Evolutionary conservation across 2,888 invertebrate species (phyloP).

Genomic region (Heliconius ismenius): DNA sequence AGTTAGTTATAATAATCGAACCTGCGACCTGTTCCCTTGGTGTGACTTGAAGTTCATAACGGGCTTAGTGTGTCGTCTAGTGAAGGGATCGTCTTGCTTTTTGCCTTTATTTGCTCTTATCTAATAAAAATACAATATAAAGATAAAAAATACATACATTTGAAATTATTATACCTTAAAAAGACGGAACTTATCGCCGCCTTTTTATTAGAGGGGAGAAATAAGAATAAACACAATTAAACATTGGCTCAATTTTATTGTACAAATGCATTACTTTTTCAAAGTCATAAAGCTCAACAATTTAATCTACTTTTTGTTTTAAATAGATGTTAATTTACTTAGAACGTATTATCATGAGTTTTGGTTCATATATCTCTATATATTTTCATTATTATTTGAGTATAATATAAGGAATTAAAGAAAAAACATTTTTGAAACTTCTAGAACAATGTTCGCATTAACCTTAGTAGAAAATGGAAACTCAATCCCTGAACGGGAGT

Average conservation of each 20-base stretch:
- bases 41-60: constrained; percentile 89
- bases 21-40: constrained; percentile 58
- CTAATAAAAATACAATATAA: constrained; percentile 56
- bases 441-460: no score
- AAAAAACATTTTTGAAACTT: no score
- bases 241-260: background rate
- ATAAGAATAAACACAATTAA: no score
- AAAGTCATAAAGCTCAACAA: no score
- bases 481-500: no score
- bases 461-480: no score
- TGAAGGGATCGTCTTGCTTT: constrained; percentile 93
- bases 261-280: background rate
- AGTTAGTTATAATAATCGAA: constrained; percentile 39
- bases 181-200: background rate
- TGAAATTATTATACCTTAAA: background rate
- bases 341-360: no score
- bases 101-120: constrained; percentile 87
- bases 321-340: no score
- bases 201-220: background rate
- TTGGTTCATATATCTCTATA: no score
- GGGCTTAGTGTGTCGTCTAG: constrained; percentile 92
- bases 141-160: background rate
- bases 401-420: no score
- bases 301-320: no score
- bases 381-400: no score